phyloP scores from a whole-genome alignment of 2,888 invertebrate species.

The Philereme transversata region DNA sequence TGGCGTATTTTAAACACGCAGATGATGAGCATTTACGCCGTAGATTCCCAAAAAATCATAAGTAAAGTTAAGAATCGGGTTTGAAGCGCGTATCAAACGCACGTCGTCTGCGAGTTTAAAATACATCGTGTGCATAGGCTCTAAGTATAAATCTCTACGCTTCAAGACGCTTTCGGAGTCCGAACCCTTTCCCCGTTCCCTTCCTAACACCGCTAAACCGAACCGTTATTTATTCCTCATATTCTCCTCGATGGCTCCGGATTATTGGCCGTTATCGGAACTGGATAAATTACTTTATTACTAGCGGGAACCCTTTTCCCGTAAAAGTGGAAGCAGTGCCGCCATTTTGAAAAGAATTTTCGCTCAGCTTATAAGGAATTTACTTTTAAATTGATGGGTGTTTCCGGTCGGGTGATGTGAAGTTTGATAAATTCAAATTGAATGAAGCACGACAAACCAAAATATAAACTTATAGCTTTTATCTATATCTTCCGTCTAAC shows the following conservation, averaged over 20 bases:
- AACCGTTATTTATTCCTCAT: slow-evolving; percentile 61
- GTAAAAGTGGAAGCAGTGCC: slow-evolving; percentile 57
- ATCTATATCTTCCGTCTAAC: no score
- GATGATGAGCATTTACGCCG: no score
- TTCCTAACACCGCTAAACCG: slow-evolving; percentile 26
- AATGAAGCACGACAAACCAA: slow-evolving; percentile 4
- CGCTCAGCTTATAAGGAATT: slow-evolving; percentile 60
- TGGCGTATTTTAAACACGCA: no score
- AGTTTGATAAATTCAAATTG: slow-evolving; percentile 36
- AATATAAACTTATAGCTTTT: not conserved
- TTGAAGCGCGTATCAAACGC: no score
- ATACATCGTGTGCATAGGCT: no score
- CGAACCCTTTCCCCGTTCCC: not conserved
- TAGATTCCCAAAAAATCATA: no score
- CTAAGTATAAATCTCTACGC: no score
- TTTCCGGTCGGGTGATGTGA: slow-evolving; percentile 42
- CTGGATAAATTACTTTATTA: slow-evolving; percentile 81
- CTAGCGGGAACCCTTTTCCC: slow-evolving; percentile 66
- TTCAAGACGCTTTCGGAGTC: slow-evolving; percentile 13
- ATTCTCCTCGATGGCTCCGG: slow-evolving; percentile 50
- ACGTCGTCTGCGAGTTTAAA: no score
- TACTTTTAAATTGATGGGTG: slow-evolving; percentile 66
- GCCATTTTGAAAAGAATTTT: slow-evolving; percentile 70
- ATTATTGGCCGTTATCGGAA: slow-evolving; percentile 79
- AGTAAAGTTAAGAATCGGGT: no score